Evolutionary conservation across 2,888 invertebrate genomes (phyloP).

Genomic region (Cataglyphis livida): DNA sequence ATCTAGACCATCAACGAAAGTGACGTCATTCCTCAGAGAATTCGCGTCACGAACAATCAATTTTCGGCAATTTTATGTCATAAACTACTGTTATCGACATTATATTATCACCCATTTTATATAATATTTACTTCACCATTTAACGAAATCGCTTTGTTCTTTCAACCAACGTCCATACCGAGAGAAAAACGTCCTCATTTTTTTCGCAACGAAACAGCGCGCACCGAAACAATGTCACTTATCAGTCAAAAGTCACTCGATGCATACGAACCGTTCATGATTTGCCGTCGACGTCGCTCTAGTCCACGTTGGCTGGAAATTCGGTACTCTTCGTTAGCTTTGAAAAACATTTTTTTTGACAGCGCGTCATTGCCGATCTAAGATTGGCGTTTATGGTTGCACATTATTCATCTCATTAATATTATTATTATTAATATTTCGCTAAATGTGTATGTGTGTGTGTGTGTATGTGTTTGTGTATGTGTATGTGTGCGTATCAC

Average conservation of each 20-base stretch:
- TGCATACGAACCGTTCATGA: conserved; percentile 53
- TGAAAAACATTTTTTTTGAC: conserved; percentile 11
- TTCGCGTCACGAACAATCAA: conserved; percentile 21
- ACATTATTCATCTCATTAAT: conserved; percentile 48
- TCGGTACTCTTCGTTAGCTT: conserved; percentile 13
- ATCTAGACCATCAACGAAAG: conserved; percentile 16
- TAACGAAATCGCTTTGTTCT: conserved; percentile 22
- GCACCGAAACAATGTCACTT: conserved; percentile 47
- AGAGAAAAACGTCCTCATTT: conserved; percentile 15
- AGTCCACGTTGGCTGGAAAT: conserved; percentile 22
- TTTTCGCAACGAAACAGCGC: conserved; percentile 18
- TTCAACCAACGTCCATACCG: conserved; percentile 23
- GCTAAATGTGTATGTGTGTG: conserved; percentile 50
- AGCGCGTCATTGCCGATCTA: conserved; percentile 31
- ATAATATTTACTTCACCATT: conserved; percentile 29
- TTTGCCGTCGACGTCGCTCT: conserved; percentile 11
- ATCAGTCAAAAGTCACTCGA: conserved; percentile 47
- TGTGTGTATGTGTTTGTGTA: no score
- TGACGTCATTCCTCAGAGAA: conserved; percentile 7
- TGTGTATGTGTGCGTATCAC: conserved; percentile 36
- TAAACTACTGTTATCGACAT: conserved; percentile 13
- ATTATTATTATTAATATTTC: conserved; percentile 54
- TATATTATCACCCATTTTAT: conserved; percentile 16
- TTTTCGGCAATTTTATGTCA: conserved; percentile 21
- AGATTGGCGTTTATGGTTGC: conserved; percentile 45